Evolutionary conservation across 2,797 vertebrate genomes (phyloP).

Genomic region (Acanthurus lineatus): DNA sequence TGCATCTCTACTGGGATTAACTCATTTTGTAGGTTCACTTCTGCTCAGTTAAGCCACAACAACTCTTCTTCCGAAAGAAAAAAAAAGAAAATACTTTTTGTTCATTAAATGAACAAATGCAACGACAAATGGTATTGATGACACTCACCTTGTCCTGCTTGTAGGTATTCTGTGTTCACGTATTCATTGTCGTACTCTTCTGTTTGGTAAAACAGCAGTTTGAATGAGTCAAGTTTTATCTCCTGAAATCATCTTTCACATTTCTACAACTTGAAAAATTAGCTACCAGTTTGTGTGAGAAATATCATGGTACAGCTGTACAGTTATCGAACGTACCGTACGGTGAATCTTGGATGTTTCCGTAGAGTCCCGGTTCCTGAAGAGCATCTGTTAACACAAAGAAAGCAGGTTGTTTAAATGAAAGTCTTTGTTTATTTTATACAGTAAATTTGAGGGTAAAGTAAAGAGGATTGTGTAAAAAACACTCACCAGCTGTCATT

Average conservation of each 20-base stretch:
- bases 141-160: no score
- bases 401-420: background rate
- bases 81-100: background rate
- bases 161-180: no score
- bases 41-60: background rate
- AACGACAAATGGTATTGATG: no score
- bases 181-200: no score
- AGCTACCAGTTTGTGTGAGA: no score
- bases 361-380: conserved; percentile 41
- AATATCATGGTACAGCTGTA: no score
- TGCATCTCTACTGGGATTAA: background rate
- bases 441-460: background rate
- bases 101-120: no score
- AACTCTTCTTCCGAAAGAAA: background rate
- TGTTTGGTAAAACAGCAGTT: no score
- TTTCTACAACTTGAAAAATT: no score
- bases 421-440: background rate
- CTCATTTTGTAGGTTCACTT: background rate
- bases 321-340: no score
- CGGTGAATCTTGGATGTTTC: conserved; percentile 36
- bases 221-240: no score
- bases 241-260: no score
- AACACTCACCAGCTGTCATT: background rate
- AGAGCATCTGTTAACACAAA: conserved; percentile 3
- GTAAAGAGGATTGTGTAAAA: background rate